Evolutionary conservation across 2,797 vertebrate species (phyloP), one percentile per base, ranked within the genome.

Genomic region (Naso thynnoides): DNA sequence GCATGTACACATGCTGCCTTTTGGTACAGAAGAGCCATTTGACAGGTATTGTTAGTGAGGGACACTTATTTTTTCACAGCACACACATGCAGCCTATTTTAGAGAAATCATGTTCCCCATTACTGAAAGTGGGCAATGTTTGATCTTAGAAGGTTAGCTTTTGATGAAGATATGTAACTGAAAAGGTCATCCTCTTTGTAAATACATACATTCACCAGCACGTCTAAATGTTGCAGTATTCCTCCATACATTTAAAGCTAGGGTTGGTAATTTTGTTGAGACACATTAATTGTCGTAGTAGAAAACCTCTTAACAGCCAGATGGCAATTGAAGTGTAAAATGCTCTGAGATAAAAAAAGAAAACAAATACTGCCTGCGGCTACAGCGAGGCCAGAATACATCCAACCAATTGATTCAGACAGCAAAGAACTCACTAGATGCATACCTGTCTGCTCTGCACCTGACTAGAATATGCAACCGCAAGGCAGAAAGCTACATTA

Each of bases 151-250:
- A 68, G 36, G 14, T 23, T 41, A 47, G 10, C 6, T 26, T 48
- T 56, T 23, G 21, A 63, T 8, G 3, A 33, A 18, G 4, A 18
- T 11, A 19, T 48, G 14, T 26, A 49, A 38, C 4, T 10, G 6
- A 62, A 73, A 74, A 85, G 61, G 78, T 71, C 48, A 53, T 14
- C 36, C 6, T 63, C 23, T n/a, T 9, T 7, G 7, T 52, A 18
- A n/a, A 31, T n/a, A 14, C 39, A 23, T 54, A 44, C 21, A 21
- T 45, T 63, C 29, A 44, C 5, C 11, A 2, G 4, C 16, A 8
- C 13, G 14, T 1, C 16, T 18, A 41, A 44, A 36, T 7, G 19
- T 24, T 3, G 5, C 19, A 19, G 3, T 2, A 23, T 39, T 54
- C 4, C 0, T 53, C 18, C 27, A 19, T 56, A 13, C 16, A n/a